Base-by-base conservation (phyloP, 1,140 invertebrate genomes). In the Ctenoplectra terminalis region DNA sequence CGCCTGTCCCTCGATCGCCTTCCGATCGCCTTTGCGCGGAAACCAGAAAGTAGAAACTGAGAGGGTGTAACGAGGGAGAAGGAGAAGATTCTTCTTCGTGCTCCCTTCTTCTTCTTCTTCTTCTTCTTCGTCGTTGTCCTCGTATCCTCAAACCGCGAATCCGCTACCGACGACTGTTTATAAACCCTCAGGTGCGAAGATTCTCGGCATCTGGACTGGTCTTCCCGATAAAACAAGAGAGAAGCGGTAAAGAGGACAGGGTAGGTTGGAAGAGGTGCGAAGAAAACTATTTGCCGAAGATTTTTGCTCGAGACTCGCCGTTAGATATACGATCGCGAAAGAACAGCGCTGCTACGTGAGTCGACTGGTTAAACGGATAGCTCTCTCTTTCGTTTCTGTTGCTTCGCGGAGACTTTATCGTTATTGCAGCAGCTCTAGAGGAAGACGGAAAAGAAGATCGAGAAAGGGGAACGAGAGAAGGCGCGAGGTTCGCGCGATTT, bases 341-440 rank as follows among this genome's bases (percentile, higher is more conserved):
- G 87, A 93, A 91, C 75, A 54, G 85, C 83, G 86, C 84, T 71
- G 84, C 81, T 92, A 92, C 91, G 92, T 93, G 91, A 92, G 89
- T 64, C 40, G 91, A 82, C 73, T 92, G 71, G 34, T 58, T 88
- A 64, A 58, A 81, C 80, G 81, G 48, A 71, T 31, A 26, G 15
- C 40, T 26, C 56, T 43, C 69, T 48, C 31, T 6, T 20, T 11
- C 34, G 60, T 13, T 63, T 20, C 58, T 6, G 54, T 23, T 29
- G 40, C 46, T 63, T 54, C 48, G 43, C 63, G 60, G 63, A 78
- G 70, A 90, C 87, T 91, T 92, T 91, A 92, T 93, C 84, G 86
- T 91, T 88, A 90, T 84, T 85, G 87, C 77, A 11, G 66, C 43
- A 13, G 60, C 34, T 34, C 23, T 13, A 0, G 13, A 15, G 6